phyloP scores from a whole-genome alignment of 2,797 vertebrate species.

The Pseudomugil tenellus region DNA sequence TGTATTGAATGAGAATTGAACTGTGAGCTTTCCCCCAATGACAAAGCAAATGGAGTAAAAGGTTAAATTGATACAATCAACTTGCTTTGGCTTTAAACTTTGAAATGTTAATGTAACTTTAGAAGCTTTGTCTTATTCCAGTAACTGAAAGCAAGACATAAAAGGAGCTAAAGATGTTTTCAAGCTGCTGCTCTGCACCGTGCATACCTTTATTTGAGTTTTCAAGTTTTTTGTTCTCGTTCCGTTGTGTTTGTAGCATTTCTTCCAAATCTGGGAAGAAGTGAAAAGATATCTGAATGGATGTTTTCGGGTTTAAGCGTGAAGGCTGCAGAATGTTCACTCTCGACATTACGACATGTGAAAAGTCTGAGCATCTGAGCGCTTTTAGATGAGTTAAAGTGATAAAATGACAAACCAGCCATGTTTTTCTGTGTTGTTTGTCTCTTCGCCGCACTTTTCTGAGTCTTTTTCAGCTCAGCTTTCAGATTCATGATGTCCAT shows the following conservation, averaged over 20 bases:
- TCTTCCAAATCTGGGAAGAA: conserved; percentile 47
- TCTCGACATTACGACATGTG: neutral
- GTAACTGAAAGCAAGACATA: no score
- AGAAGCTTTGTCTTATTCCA: neutral
- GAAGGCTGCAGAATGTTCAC: neutral
- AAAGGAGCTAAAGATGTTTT: neutral
- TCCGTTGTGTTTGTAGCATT: conserved; percentile 27
- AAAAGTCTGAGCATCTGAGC: neutral
- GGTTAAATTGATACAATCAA: neutral
- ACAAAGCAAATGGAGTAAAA: no score
- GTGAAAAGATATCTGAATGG: neutral
- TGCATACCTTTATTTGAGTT: conserved; percentile 44
- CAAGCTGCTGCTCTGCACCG: neutral
- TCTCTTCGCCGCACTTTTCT: neutral
- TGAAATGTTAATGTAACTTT: neutral
- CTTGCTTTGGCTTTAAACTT: neutral
- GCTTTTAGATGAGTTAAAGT: neutral
- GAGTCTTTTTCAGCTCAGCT: conserved; percentile 25
- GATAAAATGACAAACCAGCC: conserved; percentile 27
- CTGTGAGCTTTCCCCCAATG: no score
- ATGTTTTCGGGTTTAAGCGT: neutral
- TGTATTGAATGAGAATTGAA: no score
- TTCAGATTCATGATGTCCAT: conserved; percentile 46
- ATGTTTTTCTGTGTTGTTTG: neutral
- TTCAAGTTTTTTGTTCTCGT: conserved; percentile 34